Evolutionary conservation across 2,113 vertebrate genomes (phyloP).

Genomic region (Stomatorhinus ivindoensis): DNA sequence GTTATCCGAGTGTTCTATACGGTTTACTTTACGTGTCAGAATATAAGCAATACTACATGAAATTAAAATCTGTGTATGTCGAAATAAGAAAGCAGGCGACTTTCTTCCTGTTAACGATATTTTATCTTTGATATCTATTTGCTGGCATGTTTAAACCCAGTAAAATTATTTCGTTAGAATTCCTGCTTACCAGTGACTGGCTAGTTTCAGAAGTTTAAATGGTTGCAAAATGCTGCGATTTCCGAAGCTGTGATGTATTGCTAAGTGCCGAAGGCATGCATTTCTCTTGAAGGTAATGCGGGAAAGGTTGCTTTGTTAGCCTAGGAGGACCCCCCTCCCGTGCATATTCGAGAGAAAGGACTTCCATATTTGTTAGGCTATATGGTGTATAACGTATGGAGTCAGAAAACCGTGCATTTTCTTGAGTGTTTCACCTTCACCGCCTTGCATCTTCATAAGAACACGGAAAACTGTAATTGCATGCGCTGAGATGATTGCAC

Average conservation of each 20-base stretch:
- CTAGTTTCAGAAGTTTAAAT: not conserved
- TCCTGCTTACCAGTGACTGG: not conserved
- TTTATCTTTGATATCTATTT: not conserved
- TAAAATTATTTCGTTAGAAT: not conserved
- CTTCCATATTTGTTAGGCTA: not conserved
- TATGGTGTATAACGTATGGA: not conserved
- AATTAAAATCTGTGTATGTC: not conserved
- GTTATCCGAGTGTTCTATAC: not conserved
- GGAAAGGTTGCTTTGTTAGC: not conserved
- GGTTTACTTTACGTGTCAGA: not conserved
- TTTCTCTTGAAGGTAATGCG: not conserved
- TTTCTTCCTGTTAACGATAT: not conserved
- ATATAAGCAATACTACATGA: not conserved
- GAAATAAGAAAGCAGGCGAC: not conserved
- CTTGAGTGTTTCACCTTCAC: not conserved
- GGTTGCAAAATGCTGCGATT: not conserved
- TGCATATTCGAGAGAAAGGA: conserved; percentile 1
- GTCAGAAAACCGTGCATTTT: not conserved
- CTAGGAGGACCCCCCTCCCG: not conserved
- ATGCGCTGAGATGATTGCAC: not conserved
- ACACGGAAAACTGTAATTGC: not conserved
- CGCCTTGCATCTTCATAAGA: not conserved
- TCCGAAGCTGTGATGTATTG: not conserved
- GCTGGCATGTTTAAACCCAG: not conserved
- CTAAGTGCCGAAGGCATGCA: not conserved